phyloP scores from a whole-genome alignment of 2,888 invertebrate species.

The Drosophila picticornis region DNA sequence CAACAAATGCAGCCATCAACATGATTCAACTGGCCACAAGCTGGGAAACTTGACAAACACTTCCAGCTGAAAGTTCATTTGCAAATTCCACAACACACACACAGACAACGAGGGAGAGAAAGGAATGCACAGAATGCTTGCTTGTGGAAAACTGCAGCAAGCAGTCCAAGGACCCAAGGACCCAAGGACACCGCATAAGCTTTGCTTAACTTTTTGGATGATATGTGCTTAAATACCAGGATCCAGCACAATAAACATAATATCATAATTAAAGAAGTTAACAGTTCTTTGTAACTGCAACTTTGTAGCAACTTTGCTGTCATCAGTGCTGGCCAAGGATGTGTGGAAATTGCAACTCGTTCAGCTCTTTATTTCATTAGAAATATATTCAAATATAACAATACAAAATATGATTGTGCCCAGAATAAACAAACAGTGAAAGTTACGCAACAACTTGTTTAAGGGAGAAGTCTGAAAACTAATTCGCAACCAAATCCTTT shows the following conservation, averaged over 20 bases:
- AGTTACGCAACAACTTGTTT: not conserved
- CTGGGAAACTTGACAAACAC: constrained; percentile 16
- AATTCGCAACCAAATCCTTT: not conserved
- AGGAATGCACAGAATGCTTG: not conserved
- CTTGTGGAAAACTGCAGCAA: not conserved
- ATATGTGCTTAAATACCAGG: not conserved
- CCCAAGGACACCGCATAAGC: not conserved
- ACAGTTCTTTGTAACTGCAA: not conserved
- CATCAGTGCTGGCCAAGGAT: not conserved
- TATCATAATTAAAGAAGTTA: constrained; percentile 1
- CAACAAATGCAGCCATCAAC: constrained; percentile 20
- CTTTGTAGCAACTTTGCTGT: not conserved
- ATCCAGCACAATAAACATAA: not conserved
- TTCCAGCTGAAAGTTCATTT: constrained; percentile 55
- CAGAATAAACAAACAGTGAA: not conserved
- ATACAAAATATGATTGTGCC: not conserved
- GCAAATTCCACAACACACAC: constrained; percentile 37
- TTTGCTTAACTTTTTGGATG: not conserved
- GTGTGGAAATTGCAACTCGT: not conserved
- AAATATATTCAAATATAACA: not conserved
- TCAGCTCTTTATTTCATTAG: not conserved
- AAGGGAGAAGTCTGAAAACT: not conserved
- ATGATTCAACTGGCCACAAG: constrained; percentile 39
- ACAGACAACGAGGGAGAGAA: constrained; percentile 2
- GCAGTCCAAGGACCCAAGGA: not conserved